Evolutionary conservation across 2,888 invertebrate genomes (phyloP), one percentile per base, ranked within the genome.

Genomic region (Hemicrepidius hirtus): DNA sequence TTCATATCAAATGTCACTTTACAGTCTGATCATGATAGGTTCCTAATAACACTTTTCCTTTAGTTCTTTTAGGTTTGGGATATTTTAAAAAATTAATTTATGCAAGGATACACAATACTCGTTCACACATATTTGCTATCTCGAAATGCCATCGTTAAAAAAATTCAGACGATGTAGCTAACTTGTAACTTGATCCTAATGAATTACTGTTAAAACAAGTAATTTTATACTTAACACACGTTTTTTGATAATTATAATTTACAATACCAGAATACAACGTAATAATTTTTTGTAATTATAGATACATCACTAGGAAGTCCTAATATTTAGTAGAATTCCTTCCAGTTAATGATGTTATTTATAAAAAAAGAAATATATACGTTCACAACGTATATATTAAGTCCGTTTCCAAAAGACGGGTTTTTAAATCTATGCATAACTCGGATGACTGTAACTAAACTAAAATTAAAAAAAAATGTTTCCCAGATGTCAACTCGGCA

Each of bases 1-100:
- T 70, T 70, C 70, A 68, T 68, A 62, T 68, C 68, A 63, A 62
- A 68, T 63, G 50, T 35, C 57, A 20, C 35, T 35, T 55, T 20
- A 18, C 28, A 35, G 59, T 20, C 41, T 53, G 53, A 57, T 20
- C 57, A 57, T 13, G 10, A 44, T 24, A 13, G 9, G 21, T 60
- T 44, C 49, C 20, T 49, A 32, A 49, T n/a, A n/a, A n/a, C n/a
- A n/a, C n/a, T n/a, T n/a, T n/a, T n/a, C n/a, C n/a, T n/a, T n/a
- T n/a, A 5, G 24, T 24, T 24, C 3, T 5, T 24, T 24, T 24
- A 24, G 24, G 24, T 24, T 24, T 40, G 40, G 40, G 10, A n/a
- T n/a, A n/a, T n/a, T n/a, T n/a, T n/a, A n/a, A n/a, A n/a, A n/a
- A n/a, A n/a, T n/a, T n/a, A n/a, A n/a, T n/a, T 44, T 44, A 16